Base-by-base conservation (phyloP, 2,888 invertebrate species). In the Phengaris arion region DNA sequence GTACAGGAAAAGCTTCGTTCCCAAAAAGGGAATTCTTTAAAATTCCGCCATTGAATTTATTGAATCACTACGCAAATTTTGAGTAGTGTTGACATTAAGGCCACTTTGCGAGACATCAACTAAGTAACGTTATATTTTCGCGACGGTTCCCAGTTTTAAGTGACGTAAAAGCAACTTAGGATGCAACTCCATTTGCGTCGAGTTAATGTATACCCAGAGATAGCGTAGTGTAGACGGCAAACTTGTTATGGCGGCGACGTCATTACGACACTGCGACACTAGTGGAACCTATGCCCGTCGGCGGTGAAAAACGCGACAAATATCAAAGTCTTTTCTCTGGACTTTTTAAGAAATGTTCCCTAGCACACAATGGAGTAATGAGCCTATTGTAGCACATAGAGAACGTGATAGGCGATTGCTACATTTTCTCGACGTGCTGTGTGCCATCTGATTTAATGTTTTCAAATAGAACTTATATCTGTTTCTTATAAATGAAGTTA, bases 131-230 rank as follows among this genome's bases (percentile, higher is more conserved):
- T 52, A 72, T 72, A 72, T 72, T 72, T 54, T 54, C 72, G 45
- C 68, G 68, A 68, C 68, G 68, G 52, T 72, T 35, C 72, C 72
- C 35, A 72, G 52, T 72, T 72, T 72, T 54, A 45, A 72, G 72
- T 72, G 72, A 72, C 72, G 54, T 72, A 72, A 72, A 72, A 52
- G 72, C 35, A 72, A 72, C 22, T 72, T 72, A 54, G 72, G 72
- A 52, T 72, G 72, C 52, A 22, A 22, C 72, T 54, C 72, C 72
- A 72, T 72, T 72, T 72, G 72, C 72, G 52, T 8, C 72, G 48
- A 22, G 70, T 52, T 35, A 35, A 35, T 35, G 35, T 72, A 35
- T 72, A 52, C 35, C 35, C 54, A 35, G 70, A 70, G 70, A 51
- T 70, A 70, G 64, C 22, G 70, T 35, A 68, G 22, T 22, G 45